Evolutionary conservation across 2,888 invertebrate species (phyloP).

Genomic region (Bugulina stolonifera): DNA sequence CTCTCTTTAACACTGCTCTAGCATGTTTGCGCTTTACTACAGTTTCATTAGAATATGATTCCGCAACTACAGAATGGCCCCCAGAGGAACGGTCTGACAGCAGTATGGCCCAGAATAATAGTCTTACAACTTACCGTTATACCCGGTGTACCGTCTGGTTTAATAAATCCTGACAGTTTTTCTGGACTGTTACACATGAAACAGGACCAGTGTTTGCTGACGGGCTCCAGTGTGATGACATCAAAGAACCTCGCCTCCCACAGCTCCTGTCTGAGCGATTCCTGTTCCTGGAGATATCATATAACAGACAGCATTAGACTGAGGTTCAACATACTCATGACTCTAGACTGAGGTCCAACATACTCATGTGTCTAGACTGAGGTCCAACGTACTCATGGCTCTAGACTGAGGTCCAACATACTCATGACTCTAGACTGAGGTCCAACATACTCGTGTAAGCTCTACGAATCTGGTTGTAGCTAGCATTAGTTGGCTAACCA

Average conservation of each 20-base stretch:
- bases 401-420: background rate
- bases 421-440: background rate
- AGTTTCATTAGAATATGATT: no score
- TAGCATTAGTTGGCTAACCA: no score
- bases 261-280: conserved; percentile 76
- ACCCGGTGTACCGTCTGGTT: conserved; percentile 71
- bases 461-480: no score
- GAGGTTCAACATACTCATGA: background rate
- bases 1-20: no score
- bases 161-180: conserved; percentile 74
- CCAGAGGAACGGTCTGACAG: no score
- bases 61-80: no score
- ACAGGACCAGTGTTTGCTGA: conserved; percentile 72
- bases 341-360: background rate
- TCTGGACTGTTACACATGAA: conserved; percentile 90
- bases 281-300: conserved; percentile 61
- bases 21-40: no score
- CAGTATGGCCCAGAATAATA: no score
- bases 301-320: background rate
- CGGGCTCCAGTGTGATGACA: conserved; percentile 74
- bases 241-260: conserved; percentile 82
- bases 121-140: conserved; percentile 67
- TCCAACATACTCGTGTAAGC: background rate
- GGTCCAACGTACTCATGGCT: background rate
- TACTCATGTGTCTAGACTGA: background rate